phyloP scores from a whole-genome alignment of 2,888 invertebrate species.

The Brenthis ino region DNA sequence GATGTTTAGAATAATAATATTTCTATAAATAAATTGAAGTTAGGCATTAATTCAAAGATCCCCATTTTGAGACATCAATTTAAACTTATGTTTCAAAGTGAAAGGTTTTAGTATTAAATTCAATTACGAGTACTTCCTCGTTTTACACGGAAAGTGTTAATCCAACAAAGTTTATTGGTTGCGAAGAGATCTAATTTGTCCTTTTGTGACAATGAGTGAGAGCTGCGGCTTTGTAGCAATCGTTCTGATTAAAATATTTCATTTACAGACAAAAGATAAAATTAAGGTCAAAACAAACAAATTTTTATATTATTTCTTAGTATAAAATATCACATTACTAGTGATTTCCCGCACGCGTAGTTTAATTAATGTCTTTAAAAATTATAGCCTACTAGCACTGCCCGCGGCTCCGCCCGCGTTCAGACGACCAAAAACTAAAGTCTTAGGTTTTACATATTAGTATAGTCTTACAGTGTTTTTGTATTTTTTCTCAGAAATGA shows the following conservation, averaged over 20 bases:
- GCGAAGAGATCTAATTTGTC: constrained; percentile 30
- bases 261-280: neutral
- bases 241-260: constrained; percentile 18
- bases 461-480: no score
- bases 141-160: constrained; percentile 30
- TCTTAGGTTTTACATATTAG: no score
- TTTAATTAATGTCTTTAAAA: no score
- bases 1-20: neutral
- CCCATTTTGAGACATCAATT: constrained; percentile 25
- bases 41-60: constrained; percentile 8
- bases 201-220: constrained; percentile 27
- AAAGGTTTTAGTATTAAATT: constrained; percentile 30
- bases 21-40: neutral
- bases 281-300: neutral
- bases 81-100: constrained; percentile 29
- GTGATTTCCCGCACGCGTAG: no score
- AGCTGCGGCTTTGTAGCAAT: constrained; percentile 15
- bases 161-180: constrained; percentile 33
- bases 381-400: no score
- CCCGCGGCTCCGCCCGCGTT: no score
- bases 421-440: no score
- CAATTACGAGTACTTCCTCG: constrained; percentile 29
- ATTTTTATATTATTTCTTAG: neutral
- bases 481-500: no score
- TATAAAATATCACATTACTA: no score